Percentiles rank a stretch among this genome's conserved stretches.
Evolutionary conservation across 2,888 invertebrate species (phyloP).

Genomic region (Trichogramma evanescens): DNA sequence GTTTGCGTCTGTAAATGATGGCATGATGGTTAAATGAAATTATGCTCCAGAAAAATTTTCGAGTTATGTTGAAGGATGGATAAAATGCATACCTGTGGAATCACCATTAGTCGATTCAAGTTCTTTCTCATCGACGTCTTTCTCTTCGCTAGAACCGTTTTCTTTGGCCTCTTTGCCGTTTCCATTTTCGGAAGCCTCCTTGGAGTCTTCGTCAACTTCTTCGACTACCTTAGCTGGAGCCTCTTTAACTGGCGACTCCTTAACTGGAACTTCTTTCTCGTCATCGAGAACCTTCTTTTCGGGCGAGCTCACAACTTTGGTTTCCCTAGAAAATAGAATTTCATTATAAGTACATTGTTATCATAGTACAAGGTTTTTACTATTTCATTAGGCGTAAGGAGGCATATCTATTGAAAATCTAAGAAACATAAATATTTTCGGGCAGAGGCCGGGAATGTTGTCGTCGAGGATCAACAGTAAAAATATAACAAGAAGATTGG

Average conservation of each 20-base stretch:
- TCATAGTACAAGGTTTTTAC: too few species aligned
- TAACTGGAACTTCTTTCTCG: slow-evolving; percentile 44
- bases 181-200: slow-evolving; percentile 45
- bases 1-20: slow-evolving; percentile 33
- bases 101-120: slow-evolving; percentile 44
- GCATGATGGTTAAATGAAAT: not conserved
- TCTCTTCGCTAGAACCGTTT: slow-evolving; percentile 46
- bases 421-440: too few species aligned
- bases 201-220: slow-evolving; percentile 12
- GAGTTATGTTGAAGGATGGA: not conserved
- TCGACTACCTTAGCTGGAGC: not conserved
- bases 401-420: too few species aligned
- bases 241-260: slow-evolving; percentile 20
- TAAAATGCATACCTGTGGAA: slow-evolving; percentile 41
- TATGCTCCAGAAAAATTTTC: not conserved
- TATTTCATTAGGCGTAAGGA: too few species aligned
- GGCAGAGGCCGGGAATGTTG: too few species aligned
- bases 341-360: too few species aligned
- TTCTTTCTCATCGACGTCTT: slow-evolving; percentile 46
- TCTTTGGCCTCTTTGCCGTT: slow-evolving; percentile 43
- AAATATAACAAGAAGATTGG: too few species aligned
- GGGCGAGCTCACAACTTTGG: slow-evolving; percentile 28
- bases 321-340: too few species aligned
- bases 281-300: slow-evolving; percentile 50
- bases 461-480: too few species aligned